phyloP scores from a whole-genome alignment of 2,113 vertebrate genomes.

The Carassius gibelio region DNA sequence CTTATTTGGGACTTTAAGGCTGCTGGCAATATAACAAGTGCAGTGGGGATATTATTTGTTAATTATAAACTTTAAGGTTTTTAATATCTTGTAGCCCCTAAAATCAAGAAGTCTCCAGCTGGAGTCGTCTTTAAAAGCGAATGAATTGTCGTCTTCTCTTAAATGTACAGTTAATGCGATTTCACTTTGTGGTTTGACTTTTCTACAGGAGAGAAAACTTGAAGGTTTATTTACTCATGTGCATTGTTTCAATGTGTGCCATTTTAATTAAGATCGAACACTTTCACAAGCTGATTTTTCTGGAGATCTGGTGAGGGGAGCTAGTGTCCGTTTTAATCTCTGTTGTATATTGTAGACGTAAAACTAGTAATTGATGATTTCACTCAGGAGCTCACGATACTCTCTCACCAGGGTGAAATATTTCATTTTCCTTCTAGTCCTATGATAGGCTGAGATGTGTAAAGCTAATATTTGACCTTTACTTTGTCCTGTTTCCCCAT shows the following conservation, averaged over 20 bases:
- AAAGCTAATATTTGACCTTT: slow-evolving; percentile 27
- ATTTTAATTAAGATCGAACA: slow-evolving; percentile 18
- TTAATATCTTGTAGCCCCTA: slow-evolving; percentile 8
- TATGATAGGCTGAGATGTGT: slow-evolving; percentile 10
- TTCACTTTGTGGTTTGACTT: slow-evolving; percentile 37
- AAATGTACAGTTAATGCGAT: slow-evolving; percentile 23
- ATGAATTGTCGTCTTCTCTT: slow-evolving; percentile 46
- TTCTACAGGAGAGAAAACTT: slow-evolving; percentile 32
- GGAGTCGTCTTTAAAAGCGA: slow-evolving; percentile 54
- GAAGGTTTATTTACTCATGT: neutral
- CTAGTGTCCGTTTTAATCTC: slow-evolving; percentile 18
- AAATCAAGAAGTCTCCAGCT: slow-evolving; percentile 12
- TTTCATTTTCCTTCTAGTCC: neutral
- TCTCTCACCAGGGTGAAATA: slow-evolving; percentile 30
- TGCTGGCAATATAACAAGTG: slow-evolving; percentile 38
- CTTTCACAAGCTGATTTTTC: neutral
- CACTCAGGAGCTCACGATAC: slow-evolving; percentile 39
- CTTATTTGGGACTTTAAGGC: neutral
- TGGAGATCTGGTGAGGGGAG: slow-evolving; percentile 9
- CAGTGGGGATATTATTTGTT: neutral
- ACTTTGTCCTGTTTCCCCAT: slow-evolving; percentile 36
- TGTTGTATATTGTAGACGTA: slow-evolving; percentile 30
- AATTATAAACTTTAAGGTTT: slow-evolving; percentile 5
- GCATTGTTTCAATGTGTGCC: slow-evolving; percentile 43
- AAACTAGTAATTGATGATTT: slow-evolving; percentile 28